These are phyloP conservation scores for Neoaliturus tenellus DNA, from an alignment of 2,888 invertebrate genomes.

Conservation along the genomic window DNA sequence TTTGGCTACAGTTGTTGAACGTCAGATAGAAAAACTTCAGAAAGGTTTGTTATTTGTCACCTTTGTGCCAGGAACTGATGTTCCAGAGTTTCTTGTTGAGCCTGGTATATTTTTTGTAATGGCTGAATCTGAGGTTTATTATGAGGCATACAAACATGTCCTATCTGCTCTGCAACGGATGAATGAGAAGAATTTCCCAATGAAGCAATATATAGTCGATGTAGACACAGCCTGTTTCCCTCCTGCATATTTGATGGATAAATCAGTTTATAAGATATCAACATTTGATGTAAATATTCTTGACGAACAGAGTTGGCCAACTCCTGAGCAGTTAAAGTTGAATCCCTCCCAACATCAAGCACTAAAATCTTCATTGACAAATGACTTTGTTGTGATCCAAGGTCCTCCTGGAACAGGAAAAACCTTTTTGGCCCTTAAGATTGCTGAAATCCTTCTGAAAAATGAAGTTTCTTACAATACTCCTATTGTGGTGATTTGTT, in stretches of 20 bases:
- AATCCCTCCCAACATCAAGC: slow-evolving; percentile 83
- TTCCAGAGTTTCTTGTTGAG: slow-evolving; percentile 18
- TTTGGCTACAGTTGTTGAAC: slow-evolving; percentile 81
- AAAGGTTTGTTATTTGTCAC: not conserved
- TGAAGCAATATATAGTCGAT: slow-evolving; percentile 81
- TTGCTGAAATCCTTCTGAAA: slow-evolving; percentile 80
- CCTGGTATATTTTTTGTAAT: slow-evolving; percentile 74
- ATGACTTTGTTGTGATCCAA: slow-evolving; percentile 86
- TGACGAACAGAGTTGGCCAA: slow-evolving; percentile 60
- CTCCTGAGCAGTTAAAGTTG: slow-evolving; percentile 73
- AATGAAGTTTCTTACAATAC: slow-evolving; percentile 71
- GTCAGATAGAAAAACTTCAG: slow-evolving; percentile 67
- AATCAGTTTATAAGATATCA: slow-evolving; percentile 57
- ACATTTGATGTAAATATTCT: slow-evolving; percentile 56
- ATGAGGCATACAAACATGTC: slow-evolving; percentile 88
- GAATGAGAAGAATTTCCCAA: slow-evolving; percentile 77
- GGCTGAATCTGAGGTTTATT: slow-evolving; percentile 87
- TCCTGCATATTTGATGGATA: slow-evolving; percentile 72
- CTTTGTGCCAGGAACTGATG: not conserved
- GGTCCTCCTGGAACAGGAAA: slow-evolving; percentile 95
- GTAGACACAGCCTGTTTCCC: slow-evolving; percentile 69
- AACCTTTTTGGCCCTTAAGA: slow-evolving; percentile 86
- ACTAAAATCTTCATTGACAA: slow-evolving; percentile 80
- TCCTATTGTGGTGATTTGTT: slow-evolving; percentile 87
- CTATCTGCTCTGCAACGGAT: slow-evolving; percentile 81